Evolutionary conservation across 2,797 vertebrate genomes (phyloP).

Genomic region (Pagetopsis macropterus): DNA sequence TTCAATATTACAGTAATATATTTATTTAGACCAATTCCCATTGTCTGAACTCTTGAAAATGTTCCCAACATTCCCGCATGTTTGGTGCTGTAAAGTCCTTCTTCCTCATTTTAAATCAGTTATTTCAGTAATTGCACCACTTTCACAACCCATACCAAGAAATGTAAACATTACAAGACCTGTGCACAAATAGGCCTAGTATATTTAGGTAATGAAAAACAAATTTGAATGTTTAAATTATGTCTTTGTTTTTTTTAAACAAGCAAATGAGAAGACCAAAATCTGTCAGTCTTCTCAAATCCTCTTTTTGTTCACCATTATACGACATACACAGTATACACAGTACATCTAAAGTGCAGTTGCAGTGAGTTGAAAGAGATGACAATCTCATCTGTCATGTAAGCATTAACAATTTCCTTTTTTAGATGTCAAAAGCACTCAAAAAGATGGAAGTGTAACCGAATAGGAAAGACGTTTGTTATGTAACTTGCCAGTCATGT

Average conservation of each 20-base stretch:
- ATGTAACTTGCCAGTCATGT: conserved; percentile 30
- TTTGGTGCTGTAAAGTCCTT: neutral
- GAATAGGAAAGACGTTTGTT: conserved; percentile 27
- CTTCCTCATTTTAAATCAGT: conserved; percentile 4
- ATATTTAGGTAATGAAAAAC: conserved; percentile 5
- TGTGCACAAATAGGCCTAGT: neutral
- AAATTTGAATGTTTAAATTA: neutral
- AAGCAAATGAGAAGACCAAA: neutral
- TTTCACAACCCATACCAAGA: neutral
- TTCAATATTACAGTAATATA: neutral
- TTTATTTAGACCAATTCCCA: neutral
- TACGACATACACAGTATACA: neutral
- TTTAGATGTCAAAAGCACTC: conserved; percentile 5
- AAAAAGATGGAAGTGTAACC: conserved; percentile 21
- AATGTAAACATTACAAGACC: neutral
- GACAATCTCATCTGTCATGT: neutral
- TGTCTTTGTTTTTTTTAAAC: neutral
- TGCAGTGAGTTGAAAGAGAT: conserved; percentile 4
- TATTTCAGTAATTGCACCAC: conserved; percentile 3
- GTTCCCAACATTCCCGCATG: neutral
- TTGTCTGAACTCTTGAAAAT: neutral
- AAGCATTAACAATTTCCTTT: conserved; percentile 1
- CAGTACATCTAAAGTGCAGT: too few species aligned
- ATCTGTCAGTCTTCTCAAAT: neutral
- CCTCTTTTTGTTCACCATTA: neutral